These are phyloP conservation scores for Euspilapteryx auroguttella DNA, from an alignment of 2,888 invertebrate species.

Conservation along the genomic window DNA sequence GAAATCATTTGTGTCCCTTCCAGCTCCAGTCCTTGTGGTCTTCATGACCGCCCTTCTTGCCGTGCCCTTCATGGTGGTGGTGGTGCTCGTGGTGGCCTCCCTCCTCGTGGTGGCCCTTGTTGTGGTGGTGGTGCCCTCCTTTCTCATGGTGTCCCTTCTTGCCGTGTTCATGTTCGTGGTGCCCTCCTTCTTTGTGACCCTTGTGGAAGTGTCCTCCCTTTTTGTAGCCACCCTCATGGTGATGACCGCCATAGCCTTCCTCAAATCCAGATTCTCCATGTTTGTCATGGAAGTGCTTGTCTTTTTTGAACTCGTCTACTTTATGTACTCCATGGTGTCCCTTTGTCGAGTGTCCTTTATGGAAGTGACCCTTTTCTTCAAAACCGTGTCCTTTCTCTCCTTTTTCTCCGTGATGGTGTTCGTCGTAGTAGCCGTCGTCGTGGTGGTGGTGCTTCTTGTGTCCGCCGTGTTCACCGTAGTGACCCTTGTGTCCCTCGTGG, in stretches of 20 bases:
- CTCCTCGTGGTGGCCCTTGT: constrained; percentile 76
- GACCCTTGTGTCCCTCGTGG: constrained; percentile 64
- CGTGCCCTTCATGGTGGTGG: constrained; percentile 69
- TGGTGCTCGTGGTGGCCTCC: constrained; percentile 75
- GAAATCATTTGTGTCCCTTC: constrained; percentile 41
- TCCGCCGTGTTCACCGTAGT: constrained; percentile 63
- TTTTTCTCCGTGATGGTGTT: constrained; percentile 66
- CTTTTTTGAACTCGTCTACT: constrained; percentile 82
- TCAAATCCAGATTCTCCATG: constrained; percentile 80
- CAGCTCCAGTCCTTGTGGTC: constrained; percentile 79
- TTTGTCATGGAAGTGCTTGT: constrained; percentile 85
- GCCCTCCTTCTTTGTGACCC: constrained; percentile 74
- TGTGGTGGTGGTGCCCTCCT: constrained; percentile 75
- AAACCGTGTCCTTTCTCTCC: constrained; percentile 62
- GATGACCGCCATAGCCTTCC: constrained; percentile 76
- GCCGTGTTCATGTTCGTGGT: constrained; percentile 76
- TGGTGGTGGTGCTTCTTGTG: constrained; percentile 67
- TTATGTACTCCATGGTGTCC: constrained; percentile 85
- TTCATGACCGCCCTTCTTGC: constrained; percentile 76
- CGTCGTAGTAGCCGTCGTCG: constrained; percentile 66
- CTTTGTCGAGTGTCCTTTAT: constrained; percentile 83
- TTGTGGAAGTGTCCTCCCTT: constrained; percentile 81
- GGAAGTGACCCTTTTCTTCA: constrained; percentile 68
- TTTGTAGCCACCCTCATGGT: constrained; percentile 75
- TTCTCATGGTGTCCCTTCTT: constrained; percentile 78